Evolutionary conservation across 2,888 invertebrate species (phyloP).

Genomic region (Pecten maximus): DNA sequence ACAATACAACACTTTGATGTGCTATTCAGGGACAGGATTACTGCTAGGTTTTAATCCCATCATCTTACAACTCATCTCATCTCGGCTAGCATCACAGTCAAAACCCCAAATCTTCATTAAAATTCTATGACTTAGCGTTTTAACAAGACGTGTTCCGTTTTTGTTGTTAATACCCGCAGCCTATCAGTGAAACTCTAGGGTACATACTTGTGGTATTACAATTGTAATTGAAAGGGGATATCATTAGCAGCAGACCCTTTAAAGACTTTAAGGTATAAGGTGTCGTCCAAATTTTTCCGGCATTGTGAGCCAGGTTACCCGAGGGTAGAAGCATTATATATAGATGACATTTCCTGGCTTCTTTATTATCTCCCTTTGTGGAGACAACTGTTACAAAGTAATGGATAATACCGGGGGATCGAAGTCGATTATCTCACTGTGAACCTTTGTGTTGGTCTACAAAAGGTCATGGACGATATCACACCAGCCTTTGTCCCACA

Average conservation of each 20-base stretch:
- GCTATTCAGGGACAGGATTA: background rate
- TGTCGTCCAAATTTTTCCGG: background rate
- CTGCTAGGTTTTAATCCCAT: background rate
- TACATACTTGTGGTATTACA: conserved; percentile 21
- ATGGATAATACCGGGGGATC: background rate
- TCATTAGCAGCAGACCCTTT: background rate
- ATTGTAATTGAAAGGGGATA: conserved; percentile 26
- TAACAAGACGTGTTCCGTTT: conserved; percentile 8
- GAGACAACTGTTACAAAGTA: conserved; percentile 20
- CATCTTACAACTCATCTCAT: background rate
- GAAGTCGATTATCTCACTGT: conserved; percentile 18
- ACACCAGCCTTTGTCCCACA: background rate
- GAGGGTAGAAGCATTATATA: background rate
- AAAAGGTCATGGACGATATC: conserved; percentile 3
- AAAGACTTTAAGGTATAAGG: background rate
- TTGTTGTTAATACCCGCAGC: background rate
- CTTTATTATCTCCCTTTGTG: conserved; percentile 12
- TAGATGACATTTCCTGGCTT: background rate
- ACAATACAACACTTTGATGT: conserved; percentile 6
- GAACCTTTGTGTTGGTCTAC: conserved; percentile 1
- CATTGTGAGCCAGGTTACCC: background rate
- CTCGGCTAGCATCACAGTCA: background rate
- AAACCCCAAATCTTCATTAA: conserved; percentile 8
- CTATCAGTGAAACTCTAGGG: background rate
- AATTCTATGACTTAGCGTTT: conserved; percentile 24